These are phyloP conservation scores for Ardeotis arabs DNA, from an alignment of 2,113 vertebrate species.

Conservation along the genomic window DNA sequence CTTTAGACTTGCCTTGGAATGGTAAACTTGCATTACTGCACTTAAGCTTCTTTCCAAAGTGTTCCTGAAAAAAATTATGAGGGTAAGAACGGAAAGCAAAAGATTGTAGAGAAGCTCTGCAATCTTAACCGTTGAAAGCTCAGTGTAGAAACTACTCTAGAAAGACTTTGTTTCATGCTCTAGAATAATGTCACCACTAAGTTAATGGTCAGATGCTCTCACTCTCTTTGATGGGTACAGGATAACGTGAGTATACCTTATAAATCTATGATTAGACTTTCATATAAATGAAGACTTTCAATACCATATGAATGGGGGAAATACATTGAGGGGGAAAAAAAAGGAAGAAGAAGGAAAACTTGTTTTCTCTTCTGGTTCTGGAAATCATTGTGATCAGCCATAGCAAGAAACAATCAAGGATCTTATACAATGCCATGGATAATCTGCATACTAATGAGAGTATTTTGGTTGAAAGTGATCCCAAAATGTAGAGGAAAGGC, in stretches of 20 bases:
- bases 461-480: neutral
- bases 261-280: neutral
- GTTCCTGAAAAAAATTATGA: neutral
- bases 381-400: neutral
- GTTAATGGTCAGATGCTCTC: neutral
- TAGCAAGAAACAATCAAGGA: neutral
- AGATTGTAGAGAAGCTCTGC: neutral
- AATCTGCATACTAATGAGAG: neutral
- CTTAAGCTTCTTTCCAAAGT: neutral
- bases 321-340: accelerated
- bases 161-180: neutral
- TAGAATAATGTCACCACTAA: neutral
- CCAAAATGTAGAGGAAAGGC: neutral
- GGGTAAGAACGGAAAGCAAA: neutral
- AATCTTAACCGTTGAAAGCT: neutral
- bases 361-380: neutral
- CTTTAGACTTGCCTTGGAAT: neutral
- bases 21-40: neutral
- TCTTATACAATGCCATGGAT: neutral
- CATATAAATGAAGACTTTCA: neutral
- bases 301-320: accelerated
- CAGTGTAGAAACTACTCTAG: neutral
- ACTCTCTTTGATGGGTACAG: no score
- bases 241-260: neutral
- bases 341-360: neutral